Base-by-base conservation (phyloP, 2,888 invertebrate genomes). In the Andrena haemorrhoa region DNA sequence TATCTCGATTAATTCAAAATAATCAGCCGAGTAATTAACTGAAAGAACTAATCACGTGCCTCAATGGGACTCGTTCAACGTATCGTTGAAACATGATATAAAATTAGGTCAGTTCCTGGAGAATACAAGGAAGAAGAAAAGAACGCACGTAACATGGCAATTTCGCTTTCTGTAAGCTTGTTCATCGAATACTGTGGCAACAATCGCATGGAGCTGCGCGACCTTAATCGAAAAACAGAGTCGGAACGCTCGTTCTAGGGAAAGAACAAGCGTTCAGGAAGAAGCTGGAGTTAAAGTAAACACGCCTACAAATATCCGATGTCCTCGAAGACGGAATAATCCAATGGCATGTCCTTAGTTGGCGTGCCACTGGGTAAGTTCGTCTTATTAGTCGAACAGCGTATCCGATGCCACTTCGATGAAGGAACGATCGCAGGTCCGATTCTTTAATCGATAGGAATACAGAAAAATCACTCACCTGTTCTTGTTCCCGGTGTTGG, bases 331-430 rank as follows among this genome's bases (percentile, higher is more conserved):
- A 29, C 41, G 49, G 29, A 56, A 75, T 23, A 64, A 69, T 53
- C 47, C 35, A 64, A 73, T 58, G 71, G 60, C 66, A 75, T 73
- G 56, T 80, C 64, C 70, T 75, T 79, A 77, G 79, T 83, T 69
- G 69, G 66, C 20, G 56, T 64, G 20, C 20, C n/a, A 31, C 7
- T 33, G 41, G n/a, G 35, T 53, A 31, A 70, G 47, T 76, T 29
- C 63, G 56, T 56, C 26, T 56, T 20, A 29, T 35, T 10, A 58
- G 12, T 63, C 33, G 49, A 23, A 16, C 35, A 51, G 23, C 47
- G 60, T 41, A 65, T 35, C 29, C 47, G 26, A 64, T 53, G 70
- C 60, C 82, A 77, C 56, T 65, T 81, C 64, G 53, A 47, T 26
- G 20, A 41, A 69, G 16, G 2, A 33, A 63, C 7, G 53, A 31